phyloP scores from a whole-genome alignment of 2,888 invertebrate species.

The Allacma fusca region DNA sequence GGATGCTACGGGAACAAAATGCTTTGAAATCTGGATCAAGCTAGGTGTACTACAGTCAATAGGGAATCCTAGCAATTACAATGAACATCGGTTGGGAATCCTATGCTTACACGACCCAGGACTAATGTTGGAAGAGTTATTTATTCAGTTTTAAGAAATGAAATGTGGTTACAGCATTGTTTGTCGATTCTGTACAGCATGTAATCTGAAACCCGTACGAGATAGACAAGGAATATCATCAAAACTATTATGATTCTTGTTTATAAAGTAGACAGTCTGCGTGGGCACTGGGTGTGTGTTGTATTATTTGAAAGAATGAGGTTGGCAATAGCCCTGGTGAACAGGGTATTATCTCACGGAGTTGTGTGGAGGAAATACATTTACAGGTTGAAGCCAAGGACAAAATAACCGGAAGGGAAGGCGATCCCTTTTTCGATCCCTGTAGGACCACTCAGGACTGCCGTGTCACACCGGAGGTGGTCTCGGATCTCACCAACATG shows the following conservation, averaged over 20 bases:
- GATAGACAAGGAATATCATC: not conserved
- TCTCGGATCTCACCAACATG: constrained; percentile 26
- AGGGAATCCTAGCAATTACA: too few species aligned
- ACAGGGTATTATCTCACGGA: not conserved
- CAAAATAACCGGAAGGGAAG: constrained; percentile 49
- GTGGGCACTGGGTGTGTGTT: constrained; percentile 36
- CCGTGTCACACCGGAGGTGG: constrained; percentile 51
- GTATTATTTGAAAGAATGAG: constrained; percentile 8
- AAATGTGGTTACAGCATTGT: too few species aligned
- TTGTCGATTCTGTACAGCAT: not conserved
- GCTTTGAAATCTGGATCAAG: too few species aligned
- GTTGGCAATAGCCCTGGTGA: not conserved
- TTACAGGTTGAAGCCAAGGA: constrained; percentile 15
- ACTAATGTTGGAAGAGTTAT: too few species aligned
- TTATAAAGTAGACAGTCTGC: not conserved
- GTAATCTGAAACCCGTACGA: not conserved
- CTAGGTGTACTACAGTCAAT: too few species aligned
- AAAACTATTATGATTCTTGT: not conserved
- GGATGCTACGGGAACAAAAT: too few species aligned
- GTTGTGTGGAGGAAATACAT: not conserved
- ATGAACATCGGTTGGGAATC: too few species aligned
- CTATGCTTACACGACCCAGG: too few species aligned
- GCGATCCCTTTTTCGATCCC: constrained; percentile 45
- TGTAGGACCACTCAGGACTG: constrained; percentile 47
- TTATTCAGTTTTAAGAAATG: too few species aligned